Evolutionary conservation across 2,888 invertebrate species (phyloP), one percentile per base, ranked within the genome.

Genomic region (Oscheius sp.): DNA sequence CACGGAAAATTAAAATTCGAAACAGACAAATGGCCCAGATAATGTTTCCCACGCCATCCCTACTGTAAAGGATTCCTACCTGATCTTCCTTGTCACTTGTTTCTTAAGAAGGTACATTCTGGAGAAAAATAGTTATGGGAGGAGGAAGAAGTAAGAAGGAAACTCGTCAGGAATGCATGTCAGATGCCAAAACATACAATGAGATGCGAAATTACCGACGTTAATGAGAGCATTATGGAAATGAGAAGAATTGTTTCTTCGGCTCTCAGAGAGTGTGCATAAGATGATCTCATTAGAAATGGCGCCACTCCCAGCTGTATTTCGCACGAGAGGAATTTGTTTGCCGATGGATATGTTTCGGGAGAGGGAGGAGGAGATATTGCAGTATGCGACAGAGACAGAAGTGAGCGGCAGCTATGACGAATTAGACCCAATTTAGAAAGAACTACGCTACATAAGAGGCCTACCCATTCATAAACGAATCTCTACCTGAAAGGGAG

Each of bases 91-190:
- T 8, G 59, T 59, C 14, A 59, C 28, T 26, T 41, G 44, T 30
- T 44, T 41, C 44, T 44, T 41, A n/a, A 59, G 41, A n/a, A 59
- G 59, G 28, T 44, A 44, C 59, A 59, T 59, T n/a, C n/a, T n/a
- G n/a, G n/a, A n/a, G n/a, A n/a, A n/a, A n/a, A n/a, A n/a, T n/a
- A n/a, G n/a, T n/a, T n/a, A 41, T 30, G 44, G 14, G 20, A 33
- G 54, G 36, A 33, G 54, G 32, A 24, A 41, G 24, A n/a, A 28
- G 12, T 44, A 59, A 44, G 41, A 56, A 38, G 28, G 59, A 44
- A 44, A 38, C 17, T 24, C 28, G 26, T 59, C 59, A 41, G 30
- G 41, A 59, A 59, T 59, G 41, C 59, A 59, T 59, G 44, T 30
- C 28, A 24, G 30, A 22, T 30, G 41, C 41, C 57, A 59, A 59